phyloP scores from a whole-genome alignment of 2,797 vertebrate genomes.

The Rhincodon typus region DNA sequence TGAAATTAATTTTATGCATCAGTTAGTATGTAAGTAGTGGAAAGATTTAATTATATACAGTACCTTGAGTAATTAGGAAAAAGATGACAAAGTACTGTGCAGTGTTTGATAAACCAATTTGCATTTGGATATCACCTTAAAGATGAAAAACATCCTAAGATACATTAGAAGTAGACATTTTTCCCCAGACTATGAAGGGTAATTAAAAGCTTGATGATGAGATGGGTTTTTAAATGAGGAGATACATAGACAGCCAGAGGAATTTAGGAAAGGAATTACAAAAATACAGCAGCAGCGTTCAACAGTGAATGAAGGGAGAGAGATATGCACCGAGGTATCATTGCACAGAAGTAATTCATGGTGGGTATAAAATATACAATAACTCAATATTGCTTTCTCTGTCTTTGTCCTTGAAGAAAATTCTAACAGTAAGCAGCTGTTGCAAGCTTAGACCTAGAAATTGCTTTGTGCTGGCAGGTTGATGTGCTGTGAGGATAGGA shows the following conservation, averaged over 20 bases:
- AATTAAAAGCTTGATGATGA: neutral
- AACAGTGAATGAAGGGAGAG: neutral
- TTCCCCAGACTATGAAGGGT: neutral
- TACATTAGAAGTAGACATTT: neutral
- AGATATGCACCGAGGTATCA: neutral
- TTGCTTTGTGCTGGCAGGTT: neutral
- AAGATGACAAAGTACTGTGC: neutral
- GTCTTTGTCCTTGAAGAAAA: neutral
- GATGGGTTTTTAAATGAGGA: neutral
- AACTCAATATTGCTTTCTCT: neutral
- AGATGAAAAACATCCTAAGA: neutral
- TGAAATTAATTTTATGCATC: neutral
- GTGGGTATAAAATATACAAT: neutral
- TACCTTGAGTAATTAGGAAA: neutral
- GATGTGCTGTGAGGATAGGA: neutral
- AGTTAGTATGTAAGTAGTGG: neutral
- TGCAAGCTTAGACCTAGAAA: neutral
- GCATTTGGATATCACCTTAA: neutral
- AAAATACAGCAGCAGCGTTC: neutral
- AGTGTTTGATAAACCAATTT: neutral
- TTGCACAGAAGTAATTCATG: neutral
- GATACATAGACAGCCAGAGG: neutral
- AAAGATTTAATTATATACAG: neutral
- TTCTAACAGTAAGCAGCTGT: neutral
- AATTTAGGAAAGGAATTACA: neutral